These are phyloP conservation scores for Acanthis flammea DNA, from an alignment of 2,797 vertebrate species.

Conservation along the genomic window DNA sequence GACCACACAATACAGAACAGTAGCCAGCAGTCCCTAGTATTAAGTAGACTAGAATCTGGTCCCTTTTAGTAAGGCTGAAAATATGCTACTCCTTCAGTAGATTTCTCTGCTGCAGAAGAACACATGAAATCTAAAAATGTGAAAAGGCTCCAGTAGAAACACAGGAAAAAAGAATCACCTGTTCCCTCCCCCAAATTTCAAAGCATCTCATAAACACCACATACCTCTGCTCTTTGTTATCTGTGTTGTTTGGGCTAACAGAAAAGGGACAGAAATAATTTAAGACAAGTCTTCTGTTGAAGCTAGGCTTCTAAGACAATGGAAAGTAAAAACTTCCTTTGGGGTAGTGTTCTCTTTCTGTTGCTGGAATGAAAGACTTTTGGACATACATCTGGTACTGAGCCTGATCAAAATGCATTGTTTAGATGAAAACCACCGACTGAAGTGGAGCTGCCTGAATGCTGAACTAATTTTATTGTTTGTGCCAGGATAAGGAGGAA, in stretches of 20 bases:
- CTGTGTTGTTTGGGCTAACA: background rate
- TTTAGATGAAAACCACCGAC: background rate
- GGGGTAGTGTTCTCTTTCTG: background rate
- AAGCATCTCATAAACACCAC: background rate
- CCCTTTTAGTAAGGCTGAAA: background rate
- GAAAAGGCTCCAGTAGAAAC: background rate
- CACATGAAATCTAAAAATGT: background rate
- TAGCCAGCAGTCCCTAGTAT: background rate
- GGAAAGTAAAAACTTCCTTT: background rate
- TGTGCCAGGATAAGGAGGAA: background rate
- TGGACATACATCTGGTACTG: background rate
- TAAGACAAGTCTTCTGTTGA: background rate
- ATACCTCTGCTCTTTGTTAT: background rate
- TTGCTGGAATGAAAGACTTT: background rate
- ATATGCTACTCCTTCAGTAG: background rate
- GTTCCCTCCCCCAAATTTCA: background rate
- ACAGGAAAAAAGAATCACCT: background rate
- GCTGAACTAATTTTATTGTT: background rate
- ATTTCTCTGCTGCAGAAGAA: background rate
- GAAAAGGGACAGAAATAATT: background rate
- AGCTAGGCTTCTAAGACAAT: background rate
- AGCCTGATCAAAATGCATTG: background rate
- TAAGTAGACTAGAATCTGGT: background rate
- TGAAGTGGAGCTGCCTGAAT: background rate
- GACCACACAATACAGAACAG: rapidly evolving